Evolutionary conservation across 2,113 vertebrate species (phyloP).

Genomic region (Petroica traversi): DNA sequence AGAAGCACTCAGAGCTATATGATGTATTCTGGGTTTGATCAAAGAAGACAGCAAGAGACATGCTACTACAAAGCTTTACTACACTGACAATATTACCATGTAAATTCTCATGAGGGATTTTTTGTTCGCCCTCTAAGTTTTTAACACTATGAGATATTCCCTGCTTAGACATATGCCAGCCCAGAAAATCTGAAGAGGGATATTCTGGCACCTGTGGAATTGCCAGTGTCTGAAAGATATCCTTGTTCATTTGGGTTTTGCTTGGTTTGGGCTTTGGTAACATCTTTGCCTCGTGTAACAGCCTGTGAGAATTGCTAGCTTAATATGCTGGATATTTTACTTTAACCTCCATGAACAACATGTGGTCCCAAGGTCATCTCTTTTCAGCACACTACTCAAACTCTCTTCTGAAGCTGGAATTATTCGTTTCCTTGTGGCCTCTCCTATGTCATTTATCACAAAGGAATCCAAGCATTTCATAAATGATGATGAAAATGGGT

Average conservation of each 20-base stretch:
- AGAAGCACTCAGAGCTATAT: background rate
- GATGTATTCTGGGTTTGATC: background rate
- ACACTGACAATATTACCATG: background rate
- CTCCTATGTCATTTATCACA: constrained; percentile 4
- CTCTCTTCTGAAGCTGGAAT: background rate
- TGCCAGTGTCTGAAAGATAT: background rate
- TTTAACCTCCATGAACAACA: background rate
- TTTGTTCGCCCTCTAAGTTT: background rate
- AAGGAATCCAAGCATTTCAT: constrained; percentile 7
- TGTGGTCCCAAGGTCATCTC: background rate
- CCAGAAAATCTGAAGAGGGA: background rate
- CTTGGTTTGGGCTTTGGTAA: background rate
- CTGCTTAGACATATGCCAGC: background rate
- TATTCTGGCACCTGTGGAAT: background rate
- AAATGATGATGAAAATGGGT: constrained; percentile 12
- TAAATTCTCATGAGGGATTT: background rate
- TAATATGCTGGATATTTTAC: background rate
- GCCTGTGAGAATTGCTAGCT: background rate
- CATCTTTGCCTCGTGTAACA: background rate
- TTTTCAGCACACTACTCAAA: constrained; percentile 20
- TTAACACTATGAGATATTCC: background rate
- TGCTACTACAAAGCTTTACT: background rate
- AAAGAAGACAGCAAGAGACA: background rate
- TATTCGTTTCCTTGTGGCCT: constrained; percentile 15
- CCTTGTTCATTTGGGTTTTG: background rate